Evolutionary conservation across 2,888 invertebrate genomes (phyloP), one percentile per base, ranked within the genome.

Genomic region (Melanchra persicariae): DNA sequence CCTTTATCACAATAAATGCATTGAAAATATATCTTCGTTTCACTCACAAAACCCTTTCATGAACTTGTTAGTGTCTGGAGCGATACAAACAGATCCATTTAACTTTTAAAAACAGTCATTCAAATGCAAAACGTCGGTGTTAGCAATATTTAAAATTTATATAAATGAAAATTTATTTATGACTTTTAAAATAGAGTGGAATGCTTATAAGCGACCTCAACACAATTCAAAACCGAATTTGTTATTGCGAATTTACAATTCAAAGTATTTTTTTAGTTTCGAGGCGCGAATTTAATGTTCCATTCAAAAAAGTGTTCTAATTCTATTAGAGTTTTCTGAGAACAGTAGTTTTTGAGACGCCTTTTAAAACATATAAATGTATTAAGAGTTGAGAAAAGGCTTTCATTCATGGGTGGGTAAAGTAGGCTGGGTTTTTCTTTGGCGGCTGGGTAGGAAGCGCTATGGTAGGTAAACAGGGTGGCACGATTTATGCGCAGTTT

Each of bases 401-500:
- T 89, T 92, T 90, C 91, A 92, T 93, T 93, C 90, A 93, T 85
- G 74, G 81, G 78, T 59, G 67, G 85, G 85, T 85, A 91, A 95
- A 94, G 89, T 93, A 92, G 94, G 93, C 93, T 94, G 93, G 90
- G 90, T 92, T 93, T 92, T 95, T 95, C 93, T 94, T 95, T 94
- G 91, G 91, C 89, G 89, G 88, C 88, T 89, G 91, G 89, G 91
- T 91, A 93, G 93, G 91, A 91, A 93, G 91, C 90, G 88, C 90
- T 89, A 90, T 86, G 91, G 93, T 92, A 88, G 90, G 94, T 93
- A 95, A 95, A 96, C 95, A 96, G 86, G 87, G 88, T 89, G 92
- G 91, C 91, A 90, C 92, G 95, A 94, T 95, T 94, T 95, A 95
- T 94, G 93, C 94, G 91, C 90, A 93, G 94, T 92, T 94, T 94